Conservation (phyloP, 2,797 vertebrate species). For the Anomalospiza imberbis region DNA sequence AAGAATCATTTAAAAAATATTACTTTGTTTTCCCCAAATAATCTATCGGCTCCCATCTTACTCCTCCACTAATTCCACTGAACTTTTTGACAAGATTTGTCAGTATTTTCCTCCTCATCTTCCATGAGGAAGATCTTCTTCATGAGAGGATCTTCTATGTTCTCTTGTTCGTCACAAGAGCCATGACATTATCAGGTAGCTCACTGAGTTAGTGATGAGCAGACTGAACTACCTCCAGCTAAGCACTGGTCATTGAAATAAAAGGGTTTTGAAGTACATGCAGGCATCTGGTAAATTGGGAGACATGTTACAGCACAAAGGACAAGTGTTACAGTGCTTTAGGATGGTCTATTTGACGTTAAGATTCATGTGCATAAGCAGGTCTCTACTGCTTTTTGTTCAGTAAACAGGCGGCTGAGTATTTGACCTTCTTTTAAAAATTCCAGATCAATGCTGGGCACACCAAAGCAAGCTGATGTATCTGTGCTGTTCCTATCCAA, state of each 20-base stretch:
- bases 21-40: not conserved
- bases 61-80: not conserved
- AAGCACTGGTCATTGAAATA: not conserved
- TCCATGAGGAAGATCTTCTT: not conserved
- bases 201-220: not conserved
- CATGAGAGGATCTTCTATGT: not conserved
- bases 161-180: not conserved
- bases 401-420: not conserved
- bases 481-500: not conserved
- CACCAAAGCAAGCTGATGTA: not conserved
- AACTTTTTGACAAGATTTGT: not conserved
- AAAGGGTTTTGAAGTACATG: not conserved
- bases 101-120: not conserved
- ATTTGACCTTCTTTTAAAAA: not conserved
- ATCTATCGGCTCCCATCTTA: not conserved
- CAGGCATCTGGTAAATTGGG: not conserved
- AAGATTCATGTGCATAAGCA: not conserved
- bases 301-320: not conserved
- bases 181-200: not conserved
- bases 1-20: not conserved
- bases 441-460: not conserved
- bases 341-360: not conserved
- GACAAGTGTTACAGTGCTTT: not conserved
- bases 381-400: not conserved
- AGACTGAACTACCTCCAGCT: not conserved